Base-by-base conservation (phyloP, 2,888 invertebrate genomes). In the Temnothorax ravouxi region DNA sequence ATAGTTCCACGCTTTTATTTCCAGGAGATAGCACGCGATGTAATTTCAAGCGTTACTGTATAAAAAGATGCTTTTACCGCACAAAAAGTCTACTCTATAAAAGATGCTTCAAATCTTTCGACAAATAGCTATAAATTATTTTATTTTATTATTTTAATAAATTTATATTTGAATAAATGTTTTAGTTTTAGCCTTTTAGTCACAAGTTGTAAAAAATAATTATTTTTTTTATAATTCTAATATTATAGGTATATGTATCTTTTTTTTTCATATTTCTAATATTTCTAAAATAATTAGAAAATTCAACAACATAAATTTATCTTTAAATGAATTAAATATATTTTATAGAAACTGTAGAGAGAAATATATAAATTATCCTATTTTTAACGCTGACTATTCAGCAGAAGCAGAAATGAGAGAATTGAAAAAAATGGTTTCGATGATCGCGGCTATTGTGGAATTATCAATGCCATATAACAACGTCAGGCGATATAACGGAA, bases 11-110 rank as follows among this genome's bases (percentile, higher is more conserved):
- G 59, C 61, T 62, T 62, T 75, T 75, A 54, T 34, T 34, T 34
- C 47, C 9, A 25, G 21, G 6, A 72, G 54, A 72, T 61, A 59
- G 41, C 38, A 34, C 59, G 56, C 18, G 9, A 18, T 71, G 54
- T 54, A 74, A 74, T 59, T 44, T 74, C 18, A 67, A 77, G 13
- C n/a, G 6, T 61, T 75, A 50, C 21, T 67, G 13, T 52, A 11
- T 25, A 77, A 77, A 67, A 25, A n/a, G 3, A 52, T 76, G 13
- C 47, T 41, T 56, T 41, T 72, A 71, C 15, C 21, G 13, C 0
- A 11, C n/a, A 38, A 61, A 61, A 34, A 62, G 38, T n/a, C 4
- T 62, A 11, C 11, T 11, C 38, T 38, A n/a, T 21, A 2, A 66
- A 66, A 44, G 9, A 47, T 18, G 44, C 15, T 25, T 25, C 15